Evolutionary conservation across 2,797 vertebrate genomes (phyloP), one percentile per base, ranked within the genome.

Genomic region (Potorous gilbertii): DNA sequence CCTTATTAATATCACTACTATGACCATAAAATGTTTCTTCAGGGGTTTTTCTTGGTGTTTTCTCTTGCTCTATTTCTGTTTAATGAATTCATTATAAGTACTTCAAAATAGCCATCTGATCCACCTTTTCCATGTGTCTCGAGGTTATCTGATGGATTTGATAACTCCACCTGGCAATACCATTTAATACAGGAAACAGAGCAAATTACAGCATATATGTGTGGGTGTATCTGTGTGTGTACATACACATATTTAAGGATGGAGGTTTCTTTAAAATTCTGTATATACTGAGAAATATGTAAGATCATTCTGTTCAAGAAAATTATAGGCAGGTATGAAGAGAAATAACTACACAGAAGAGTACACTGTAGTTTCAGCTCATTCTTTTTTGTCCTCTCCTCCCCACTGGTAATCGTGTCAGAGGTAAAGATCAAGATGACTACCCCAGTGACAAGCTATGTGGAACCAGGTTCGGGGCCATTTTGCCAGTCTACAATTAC

Each of bases 361-460:
- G 50, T 28, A 55, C 28, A 28, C 27, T 54, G 34, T 59, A n/a
- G 29, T 29, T 12, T 57, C 56, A 62, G n/a, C 57, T 92, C 29
- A n/a, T 91, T 55, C 74, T 81, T 81, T 0, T 28, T 8, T 52
- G 57, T 56, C 57, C 52, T 54, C 2, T 66, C 54, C 40, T 94
- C 66, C 54, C 40, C 92, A 66, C n/a, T 8, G 59, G 13, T 93
- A 59, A 94, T 91, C 34, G 16, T 90, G 94, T 40, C n/a, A 99
- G 99, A 98, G 98, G 94, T 95, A 54, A 99, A 98, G 95, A 99
- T 99, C 97, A 98, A 99, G 94, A 99, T 99, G 99, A 99, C 99
- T 0, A 98, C 98, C 14, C 99, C 99, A 0, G 98, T 99, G 95
- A 98, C 98, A 0, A 99, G 99, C 97, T 98, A 97, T 0, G 98